Evolutionary conservation across 1,140 invertebrate genomes (phyloP).

Genomic region (Helicoverpa armigera): DNA sequence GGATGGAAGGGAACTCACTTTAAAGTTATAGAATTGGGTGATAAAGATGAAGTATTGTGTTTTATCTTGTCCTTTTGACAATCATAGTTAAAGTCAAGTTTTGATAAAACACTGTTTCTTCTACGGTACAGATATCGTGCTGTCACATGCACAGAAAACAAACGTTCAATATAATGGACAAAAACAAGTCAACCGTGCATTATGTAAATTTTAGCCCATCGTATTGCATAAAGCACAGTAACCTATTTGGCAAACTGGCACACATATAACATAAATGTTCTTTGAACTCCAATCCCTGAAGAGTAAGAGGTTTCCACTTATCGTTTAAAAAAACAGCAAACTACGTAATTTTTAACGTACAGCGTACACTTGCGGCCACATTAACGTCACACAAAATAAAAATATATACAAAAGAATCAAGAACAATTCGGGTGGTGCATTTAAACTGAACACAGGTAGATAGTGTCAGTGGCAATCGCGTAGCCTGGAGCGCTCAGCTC

Average conservation of each 20-base stretch:
- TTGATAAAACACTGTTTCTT: not conserved
- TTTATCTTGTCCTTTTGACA: too few species aligned
- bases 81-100: too few species aligned
- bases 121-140: not conserved
- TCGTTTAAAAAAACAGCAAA: not conserved
- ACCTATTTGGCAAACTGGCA: slow-evolving; percentile 28
- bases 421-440: slow-evolving; percentile 58
- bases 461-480: slow-evolving; percentile 62
- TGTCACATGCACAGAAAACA: not conserved
- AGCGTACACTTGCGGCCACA: slow-evolving; percentile 11
- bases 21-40: not conserved
- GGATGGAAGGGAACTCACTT: not conserved
- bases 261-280: not conserved
- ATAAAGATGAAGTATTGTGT: not conserved
- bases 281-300: slow-evolving; percentile 1
- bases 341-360: slow-evolving; percentile 5
- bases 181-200: not conserved
- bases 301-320: slow-evolving; percentile 11
- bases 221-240: slow-evolving; percentile 16
- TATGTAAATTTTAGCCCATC: slow-evolving; percentile 10
- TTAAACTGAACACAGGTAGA: slow-evolving; percentile 57
- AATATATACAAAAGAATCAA: slow-evolving; percentile 52
- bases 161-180: slow-evolving; percentile 1
- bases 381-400: slow-evolving; percentile 48
- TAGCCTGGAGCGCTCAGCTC: slow-evolving; percentile 51